Evolutionary conservation across 2,797 vertebrate genomes (phyloP).

Genomic region (Gephyroberyx darwinii): DNA sequence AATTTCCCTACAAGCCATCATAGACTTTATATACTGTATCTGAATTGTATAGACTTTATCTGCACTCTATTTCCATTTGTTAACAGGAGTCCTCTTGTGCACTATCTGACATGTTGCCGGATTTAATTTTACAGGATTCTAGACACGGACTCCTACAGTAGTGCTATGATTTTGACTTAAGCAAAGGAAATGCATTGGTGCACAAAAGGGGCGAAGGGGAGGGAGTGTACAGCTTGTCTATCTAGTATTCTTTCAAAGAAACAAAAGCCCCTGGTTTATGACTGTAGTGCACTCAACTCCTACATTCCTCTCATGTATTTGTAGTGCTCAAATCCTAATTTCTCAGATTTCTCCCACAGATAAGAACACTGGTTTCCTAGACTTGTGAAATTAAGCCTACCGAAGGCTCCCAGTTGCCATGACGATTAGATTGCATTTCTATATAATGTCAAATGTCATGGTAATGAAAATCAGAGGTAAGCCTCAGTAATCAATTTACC

Average conservation of each 20-base stretch:
- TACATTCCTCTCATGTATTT: constrained; percentile 45
- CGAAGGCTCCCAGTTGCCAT: constrained; percentile 53
- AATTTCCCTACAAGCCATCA: constrained; percentile 5
- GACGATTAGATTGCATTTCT: constrained; percentile 50
- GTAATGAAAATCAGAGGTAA: constrained; percentile 43
- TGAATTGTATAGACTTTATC: constrained; percentile 14
- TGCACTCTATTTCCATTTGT: not conserved
- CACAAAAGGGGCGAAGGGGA: not conserved
- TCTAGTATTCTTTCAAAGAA: constrained; percentile 8
- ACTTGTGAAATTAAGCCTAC: constrained; percentile 44
- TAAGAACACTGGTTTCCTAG: constrained; percentile 41
- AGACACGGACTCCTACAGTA: not conserved
- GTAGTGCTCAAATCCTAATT: constrained; percentile 4
- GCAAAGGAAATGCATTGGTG: not conserved
- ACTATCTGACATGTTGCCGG: not conserved
- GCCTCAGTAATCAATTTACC: constrained; percentile 28
- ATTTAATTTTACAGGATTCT: constrained; percentile 12
- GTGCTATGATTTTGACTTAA: not conserved
- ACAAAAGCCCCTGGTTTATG: constrained; percentile 28
- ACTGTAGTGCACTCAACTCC: constrained; percentile 7
- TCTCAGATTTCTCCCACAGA: constrained; percentile 40
- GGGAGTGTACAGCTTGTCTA: not conserved
- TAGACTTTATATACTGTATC: not conserved
- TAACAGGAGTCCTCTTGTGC: constrained; percentile 13
- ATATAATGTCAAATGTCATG: constrained; percentile 37